A percentile compares a stretch with the other conserved stretches of the same genome.
Conservation (phyloP, 2,797 vertebrate genomes). For the Pangasius krempfi region DNA sequence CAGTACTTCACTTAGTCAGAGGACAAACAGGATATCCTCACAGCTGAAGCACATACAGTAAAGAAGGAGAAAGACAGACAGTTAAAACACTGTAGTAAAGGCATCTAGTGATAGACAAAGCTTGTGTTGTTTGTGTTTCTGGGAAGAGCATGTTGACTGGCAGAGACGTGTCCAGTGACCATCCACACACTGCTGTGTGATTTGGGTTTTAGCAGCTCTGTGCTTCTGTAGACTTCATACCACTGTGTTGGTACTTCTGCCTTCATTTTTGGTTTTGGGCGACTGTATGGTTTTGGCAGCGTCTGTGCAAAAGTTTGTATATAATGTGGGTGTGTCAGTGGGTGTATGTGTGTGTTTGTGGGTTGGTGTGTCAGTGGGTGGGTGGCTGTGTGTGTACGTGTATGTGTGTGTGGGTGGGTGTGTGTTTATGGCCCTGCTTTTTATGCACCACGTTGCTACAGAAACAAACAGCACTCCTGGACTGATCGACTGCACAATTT, state of each 20-base stretch:
- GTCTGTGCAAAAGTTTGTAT: neutral
- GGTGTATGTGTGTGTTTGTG: slow-evolving; percentile 10
- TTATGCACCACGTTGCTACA: slow-evolving; percentile 49
- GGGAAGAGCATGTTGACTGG: neutral
- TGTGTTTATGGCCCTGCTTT: slow-evolving; percentile 38
- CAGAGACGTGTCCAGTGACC: slow-evolving; percentile 19
- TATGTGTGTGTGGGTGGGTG: neutral
- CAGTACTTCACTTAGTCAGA: neutral
- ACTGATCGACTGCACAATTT: slow-evolving; percentile 49
- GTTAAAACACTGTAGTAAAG: neutral
- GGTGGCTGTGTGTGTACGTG: slow-evolving; percentile 13
- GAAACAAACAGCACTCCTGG: slow-evolving; percentile 61
- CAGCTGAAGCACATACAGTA: neutral
- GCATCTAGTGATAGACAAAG: neutral
- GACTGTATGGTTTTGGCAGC: slow-evolving; percentile 31
- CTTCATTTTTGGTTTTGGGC: slow-evolving; percentile 20
- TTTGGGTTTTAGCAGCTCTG: slow-evolving; percentile 32
- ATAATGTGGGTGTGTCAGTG: too few relatives aligned
- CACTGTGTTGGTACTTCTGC: slow-evolving; percentile 10
- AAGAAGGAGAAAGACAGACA: neutral
- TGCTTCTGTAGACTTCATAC: slow-evolving; percentile 26
- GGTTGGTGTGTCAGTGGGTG: neutral
- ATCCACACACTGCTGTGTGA: slow-evolving; percentile 41
- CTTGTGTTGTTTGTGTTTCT: neutral
- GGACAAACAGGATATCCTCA: neutral